These are phyloP conservation scores for Drosophila subpulchrella DNA, from an alignment of 1,140 invertebrate species.

Conservation along the genomic window DNA sequence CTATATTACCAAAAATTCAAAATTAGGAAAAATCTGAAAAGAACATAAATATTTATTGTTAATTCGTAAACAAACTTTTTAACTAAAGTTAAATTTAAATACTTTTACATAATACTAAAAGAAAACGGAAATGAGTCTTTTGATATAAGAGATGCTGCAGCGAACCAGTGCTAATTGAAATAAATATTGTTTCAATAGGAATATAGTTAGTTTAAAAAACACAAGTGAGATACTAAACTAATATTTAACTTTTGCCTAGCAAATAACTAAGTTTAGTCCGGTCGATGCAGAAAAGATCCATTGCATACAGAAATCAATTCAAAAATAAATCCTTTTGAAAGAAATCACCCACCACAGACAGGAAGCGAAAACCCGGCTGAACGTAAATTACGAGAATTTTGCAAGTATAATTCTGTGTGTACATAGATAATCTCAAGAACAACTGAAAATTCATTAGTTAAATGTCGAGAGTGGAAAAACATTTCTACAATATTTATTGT, in stretches of 20 bases:
- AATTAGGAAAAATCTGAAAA: conserved; percentile 11
- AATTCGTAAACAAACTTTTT: conserved; percentile 25
- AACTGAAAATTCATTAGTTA: conserved; percentile 27
- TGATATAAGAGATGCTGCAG: conserved; percentile 14
- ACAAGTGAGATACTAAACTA: conserved; percentile 45
- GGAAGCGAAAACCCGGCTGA: conserved; percentile 35
- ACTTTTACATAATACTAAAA: conserved; percentile 7
- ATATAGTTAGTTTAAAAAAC: conserved; percentile 49
- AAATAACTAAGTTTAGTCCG: conserved; percentile 49
- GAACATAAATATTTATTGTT: conserved; percentile 23
- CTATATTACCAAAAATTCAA: conserved; percentile 16
- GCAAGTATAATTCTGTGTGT: conserved; percentile 35
- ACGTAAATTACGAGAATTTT: conserved; percentile 30
- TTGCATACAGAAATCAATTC: conserved; percentile 5
- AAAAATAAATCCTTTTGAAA: conserved; percentile 6
- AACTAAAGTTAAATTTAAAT: conserved; percentile 26
- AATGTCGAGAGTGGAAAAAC: conserved; percentile 14
- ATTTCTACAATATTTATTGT: conserved; percentile 39
- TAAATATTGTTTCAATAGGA: conserved; percentile 47
- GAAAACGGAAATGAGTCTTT: conserved; percentile 13
- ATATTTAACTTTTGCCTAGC: conserved; percentile 50
- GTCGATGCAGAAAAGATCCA: conserved; percentile 20
- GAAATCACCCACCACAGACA: conserved; percentile 57
- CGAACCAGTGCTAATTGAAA: conserved; percentile 16
- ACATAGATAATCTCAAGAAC: conserved; percentile 30